These are phyloP conservation scores for Stigmatopora argus DNA, from an alignment of 2,113 vertebrate genomes.

Conservation along the genomic window DNA sequence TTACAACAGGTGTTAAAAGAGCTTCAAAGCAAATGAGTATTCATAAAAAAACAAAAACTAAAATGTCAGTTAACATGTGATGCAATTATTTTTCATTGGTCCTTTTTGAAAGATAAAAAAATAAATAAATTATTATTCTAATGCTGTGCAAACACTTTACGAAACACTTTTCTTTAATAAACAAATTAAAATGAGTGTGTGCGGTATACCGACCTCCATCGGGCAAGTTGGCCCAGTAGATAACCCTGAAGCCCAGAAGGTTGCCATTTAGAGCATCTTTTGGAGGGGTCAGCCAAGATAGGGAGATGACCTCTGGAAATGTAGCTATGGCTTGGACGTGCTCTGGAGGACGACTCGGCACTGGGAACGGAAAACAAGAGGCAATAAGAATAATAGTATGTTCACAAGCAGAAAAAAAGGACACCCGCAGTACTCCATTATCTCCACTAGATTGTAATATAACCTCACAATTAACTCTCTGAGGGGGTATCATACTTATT, in stretches of 20 bases:
- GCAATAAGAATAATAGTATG: background rate
- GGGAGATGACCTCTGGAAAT: conserved; percentile 90
- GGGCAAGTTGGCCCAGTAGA: conserved; percentile 97
- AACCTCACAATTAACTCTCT: conserved; percentile 20
- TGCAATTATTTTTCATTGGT: no score
- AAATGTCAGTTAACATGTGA: no score
- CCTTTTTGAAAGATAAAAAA: no score
- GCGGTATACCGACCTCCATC: conserved; percentile 81
- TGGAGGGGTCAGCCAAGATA: conserved; percentile 89
- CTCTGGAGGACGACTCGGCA: conserved; percentile 93
- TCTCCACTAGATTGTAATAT: conserved; percentile 56
- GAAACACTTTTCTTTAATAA: no score
- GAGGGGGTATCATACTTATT: background rate
- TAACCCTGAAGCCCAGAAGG: conserved; percentile 92
- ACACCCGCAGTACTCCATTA: conserved; percentile 13
- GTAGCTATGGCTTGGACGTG: conserved; percentile 89
- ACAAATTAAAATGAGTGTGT: background rate
- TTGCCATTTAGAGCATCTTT: conserved; percentile 95
- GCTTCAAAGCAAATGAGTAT: no score
- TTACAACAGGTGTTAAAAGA: no score
- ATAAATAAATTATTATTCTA: no score
- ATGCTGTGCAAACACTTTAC: no score
- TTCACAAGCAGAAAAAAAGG: background rate
- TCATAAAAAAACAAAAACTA: no score
- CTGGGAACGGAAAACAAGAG: conserved; percentile 60